Evolutionary conservation across 2,888 invertebrate genomes (phyloP).

Genomic region (Pollenia angustigena): DNA sequence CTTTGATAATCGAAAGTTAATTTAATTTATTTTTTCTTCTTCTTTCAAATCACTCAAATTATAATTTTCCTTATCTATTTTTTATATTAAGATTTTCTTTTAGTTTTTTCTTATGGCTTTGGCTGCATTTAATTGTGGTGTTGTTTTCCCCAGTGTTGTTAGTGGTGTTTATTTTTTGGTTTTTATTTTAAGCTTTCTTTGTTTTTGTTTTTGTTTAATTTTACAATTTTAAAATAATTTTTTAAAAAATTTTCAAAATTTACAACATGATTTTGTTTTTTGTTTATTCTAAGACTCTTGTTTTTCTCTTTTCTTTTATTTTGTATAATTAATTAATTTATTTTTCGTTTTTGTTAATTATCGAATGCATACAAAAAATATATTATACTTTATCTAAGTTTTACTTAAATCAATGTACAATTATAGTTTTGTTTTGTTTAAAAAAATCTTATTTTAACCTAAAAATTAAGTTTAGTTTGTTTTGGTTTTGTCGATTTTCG

Average conservation of each 20-base stretch:
- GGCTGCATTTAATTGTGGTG: constrained; percentile 78
- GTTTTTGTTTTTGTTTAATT: constrained; percentile 64
- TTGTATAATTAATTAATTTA: neutral
- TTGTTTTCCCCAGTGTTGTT: constrained; percentile 82
- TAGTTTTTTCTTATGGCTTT: constrained; percentile 20
- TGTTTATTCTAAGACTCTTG: constrained; percentile 14
- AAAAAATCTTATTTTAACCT: constrained; percentile 64
- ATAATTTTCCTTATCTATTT: neutral
- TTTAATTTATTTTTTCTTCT: too few relatives aligned
- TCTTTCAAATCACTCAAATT: neutral
- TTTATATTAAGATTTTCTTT: neutral
- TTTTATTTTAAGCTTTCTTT: constrained; percentile 1
- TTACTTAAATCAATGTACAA: constrained; percentile 63
- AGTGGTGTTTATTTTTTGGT: constrained; percentile 15
- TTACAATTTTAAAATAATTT: constrained; percentile 55
- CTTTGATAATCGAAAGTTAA: too few relatives aligned
- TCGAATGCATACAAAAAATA: constrained; percentile 73
- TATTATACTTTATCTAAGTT: constrained; percentile 61
- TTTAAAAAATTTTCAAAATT: constrained; percentile 47
- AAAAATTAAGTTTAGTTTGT: constrained; percentile 50
- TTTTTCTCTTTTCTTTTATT: constrained; percentile 19
- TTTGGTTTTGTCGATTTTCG: neutral
- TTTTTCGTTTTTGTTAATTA: constrained; percentile 31
- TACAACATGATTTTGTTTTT: constrained; percentile 26
- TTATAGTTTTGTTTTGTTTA: constrained; percentile 50